Evolutionary conservation across 2,888 invertebrate genomes (phyloP).

Genomic region (Tenthredo distinguenda): DNA sequence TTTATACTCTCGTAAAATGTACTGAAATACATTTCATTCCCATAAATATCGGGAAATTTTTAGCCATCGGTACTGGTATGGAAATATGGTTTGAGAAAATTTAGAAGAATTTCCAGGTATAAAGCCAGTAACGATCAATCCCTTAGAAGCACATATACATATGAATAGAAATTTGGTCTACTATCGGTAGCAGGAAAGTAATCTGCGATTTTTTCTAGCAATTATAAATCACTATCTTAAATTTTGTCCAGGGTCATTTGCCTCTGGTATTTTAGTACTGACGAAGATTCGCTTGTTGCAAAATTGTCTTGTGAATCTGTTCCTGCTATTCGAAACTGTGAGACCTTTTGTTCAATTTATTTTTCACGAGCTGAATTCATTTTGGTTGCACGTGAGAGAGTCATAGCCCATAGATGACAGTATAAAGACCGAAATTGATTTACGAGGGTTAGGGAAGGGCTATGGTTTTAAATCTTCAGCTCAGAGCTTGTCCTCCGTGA

Average conservation of each 20-base stretch:
- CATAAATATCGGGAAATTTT: no score
- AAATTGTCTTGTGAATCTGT: not conserved
- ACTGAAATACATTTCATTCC: no score
- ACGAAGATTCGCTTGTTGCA: not conserved
- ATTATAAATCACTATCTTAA: not conserved
- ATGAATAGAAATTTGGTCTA: no score
- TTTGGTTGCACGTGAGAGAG: not conserved
- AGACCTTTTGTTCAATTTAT: not conserved
- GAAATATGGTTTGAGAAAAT: no score
- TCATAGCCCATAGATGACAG: constrained; percentile 8
- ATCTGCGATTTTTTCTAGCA: not conserved
- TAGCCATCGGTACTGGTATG: no score
- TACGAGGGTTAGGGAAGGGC: constrained; percentile 15
- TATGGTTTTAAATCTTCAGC: constrained; percentile 24
- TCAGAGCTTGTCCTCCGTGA: constrained; percentile 3
- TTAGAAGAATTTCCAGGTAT: no score
- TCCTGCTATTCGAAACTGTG: not conserved
- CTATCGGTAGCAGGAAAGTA: no score
- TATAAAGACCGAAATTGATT: constrained; percentile 26
- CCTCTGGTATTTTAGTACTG: not conserved
- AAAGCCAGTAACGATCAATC: no score
- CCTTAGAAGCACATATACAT: no score
- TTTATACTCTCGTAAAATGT: no score
- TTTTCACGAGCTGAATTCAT: constrained; percentile 4
- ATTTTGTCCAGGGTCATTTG: not conserved